Evolutionary conservation across 2,113 vertebrate species (phyloP).

Genomic region (Nothoprocta perdicaria): DNA sequence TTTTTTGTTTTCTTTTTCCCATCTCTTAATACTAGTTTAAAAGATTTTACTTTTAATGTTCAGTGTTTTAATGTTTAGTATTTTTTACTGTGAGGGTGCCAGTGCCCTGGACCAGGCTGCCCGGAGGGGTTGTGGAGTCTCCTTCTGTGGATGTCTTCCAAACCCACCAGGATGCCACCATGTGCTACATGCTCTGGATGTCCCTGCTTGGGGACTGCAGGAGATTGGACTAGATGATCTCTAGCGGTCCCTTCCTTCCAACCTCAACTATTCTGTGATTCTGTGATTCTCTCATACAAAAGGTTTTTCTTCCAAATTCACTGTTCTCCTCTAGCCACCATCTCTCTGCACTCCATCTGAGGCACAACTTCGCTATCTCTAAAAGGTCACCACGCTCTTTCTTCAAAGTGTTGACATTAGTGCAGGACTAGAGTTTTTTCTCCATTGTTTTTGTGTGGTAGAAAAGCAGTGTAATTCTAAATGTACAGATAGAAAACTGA

Average conservation of each 20-base stretch:
- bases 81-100: too few species aligned
- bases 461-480: constrained; percentile 20
- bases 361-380: not conserved
- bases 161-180: too few species aligned
- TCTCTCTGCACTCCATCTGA: not conserved
- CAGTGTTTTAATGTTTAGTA: not conserved
- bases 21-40: not conserved
- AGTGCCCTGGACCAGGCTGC: too few species aligned
- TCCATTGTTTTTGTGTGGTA: constrained; percentile 35
- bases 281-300: not conserved
- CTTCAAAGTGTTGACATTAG: constrained; percentile 39
- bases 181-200: too few species aligned
- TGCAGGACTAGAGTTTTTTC: constrained; percentile 36
- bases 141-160: too few species aligned
- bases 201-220: too few species aligned
- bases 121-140: too few species aligned
- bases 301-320: not conserved
- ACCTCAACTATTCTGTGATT: too few species aligned
- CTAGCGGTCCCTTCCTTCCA: too few species aligned
- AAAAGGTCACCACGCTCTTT: constrained; percentile 15
- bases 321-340: not conserved
- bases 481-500: constrained; percentile 6
- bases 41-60: not conserved
- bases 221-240: too few species aligned
- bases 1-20: not conserved